A percentile compares a stretch with the other conserved stretches of the same genome.
These are phyloP conservation scores for Leptobrachium leishanense DNA, from an alignment of 2,113 vertebrate genomes.

Conservation along the genomic window DNA sequence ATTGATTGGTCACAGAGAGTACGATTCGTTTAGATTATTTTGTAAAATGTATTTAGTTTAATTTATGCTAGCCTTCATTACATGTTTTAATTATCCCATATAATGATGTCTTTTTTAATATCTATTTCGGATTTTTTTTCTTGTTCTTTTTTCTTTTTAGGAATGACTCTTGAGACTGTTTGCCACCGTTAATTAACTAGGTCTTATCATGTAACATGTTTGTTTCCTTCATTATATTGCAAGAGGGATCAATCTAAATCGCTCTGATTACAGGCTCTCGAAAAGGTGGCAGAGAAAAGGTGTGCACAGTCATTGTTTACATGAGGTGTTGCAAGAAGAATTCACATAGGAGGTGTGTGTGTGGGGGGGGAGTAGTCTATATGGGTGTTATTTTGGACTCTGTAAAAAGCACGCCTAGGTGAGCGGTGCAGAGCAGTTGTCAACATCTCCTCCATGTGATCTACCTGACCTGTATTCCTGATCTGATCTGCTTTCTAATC, in stretches of 20 bases:
- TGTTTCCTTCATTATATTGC: background rate
- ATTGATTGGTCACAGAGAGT: too few relatives aligned
- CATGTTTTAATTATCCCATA: too few relatives aligned
- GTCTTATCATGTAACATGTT: background rate
- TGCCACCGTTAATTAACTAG: too few relatives aligned
- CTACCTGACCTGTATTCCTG: background rate
- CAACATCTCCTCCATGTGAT: constrained; percentile 23
- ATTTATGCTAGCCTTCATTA: too few relatives aligned
- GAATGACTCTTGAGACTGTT: too few relatives aligned
- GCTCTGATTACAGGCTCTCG: background rate
- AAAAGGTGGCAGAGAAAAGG: constrained; percentile 1
- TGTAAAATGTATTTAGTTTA: too few relatives aligned
- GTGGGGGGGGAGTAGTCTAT: background rate
- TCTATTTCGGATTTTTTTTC: too few relatives aligned
- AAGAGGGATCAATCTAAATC: background rate
- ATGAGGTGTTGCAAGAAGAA: constrained; percentile 6
- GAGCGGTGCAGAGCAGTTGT: constrained; percentile 1
- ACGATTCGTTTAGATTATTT: too few relatives aligned
- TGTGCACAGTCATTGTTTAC: constrained; percentile 21
- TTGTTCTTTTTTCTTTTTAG: too few relatives aligned
- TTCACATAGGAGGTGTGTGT: constrained; percentile 18
- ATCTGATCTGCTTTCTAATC: background rate
- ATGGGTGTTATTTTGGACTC: background rate
- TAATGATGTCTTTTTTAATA: too few relatives aligned
- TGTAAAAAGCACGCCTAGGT: constrained; percentile 18